These are phyloP conservation scores for Aplidium turbinatum DNA, from an alignment of 23 tunicate species.

Conservation along the genomic window DNA sequence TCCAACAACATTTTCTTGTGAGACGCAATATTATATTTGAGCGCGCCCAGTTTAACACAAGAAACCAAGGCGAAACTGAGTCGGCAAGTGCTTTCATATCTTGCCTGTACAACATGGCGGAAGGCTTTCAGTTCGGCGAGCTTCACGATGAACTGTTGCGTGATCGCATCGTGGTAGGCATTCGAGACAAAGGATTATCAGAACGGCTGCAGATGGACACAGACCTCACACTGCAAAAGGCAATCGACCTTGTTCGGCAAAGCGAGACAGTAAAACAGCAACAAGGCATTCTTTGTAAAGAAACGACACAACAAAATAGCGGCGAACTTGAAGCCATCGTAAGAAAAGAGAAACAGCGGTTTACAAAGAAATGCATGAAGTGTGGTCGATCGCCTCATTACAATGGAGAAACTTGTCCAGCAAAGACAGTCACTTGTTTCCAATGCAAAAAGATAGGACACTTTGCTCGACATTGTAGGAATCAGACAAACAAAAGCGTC, in stretches of 20 bases:
- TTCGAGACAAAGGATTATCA: neutral
- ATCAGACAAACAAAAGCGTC: too few species aligned
- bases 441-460: too few species aligned
- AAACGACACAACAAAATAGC: neutral
- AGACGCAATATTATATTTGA: conserved; percentile 19
- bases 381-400: too few species aligned
- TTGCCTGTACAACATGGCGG: conserved; percentile 8
- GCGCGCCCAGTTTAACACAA: conserved; percentile 24
- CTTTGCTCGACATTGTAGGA: too few species aligned
- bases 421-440: too few species aligned
- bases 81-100: conserved; percentile 13
- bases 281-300: neutral
- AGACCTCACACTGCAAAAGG: conserved; percentile 21
- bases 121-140: conserved; percentile 8
- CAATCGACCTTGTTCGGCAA: conserved; percentile 8
- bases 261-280: conserved; percentile 19
- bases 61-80: conserved; percentile 4
- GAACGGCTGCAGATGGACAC: conserved; percentile 31
- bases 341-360: neutral
- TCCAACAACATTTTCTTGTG: conserved; percentile 7
- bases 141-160: conserved; percentile 24
- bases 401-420: too few species aligned
- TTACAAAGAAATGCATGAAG: neutral
- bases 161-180: conserved; percentile 21
- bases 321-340: neutral